Evolutionary conservation across 2,113 vertebrate species (phyloP), one percentile per base, ranked within the genome.

Genomic region (Ginglymostoma cirratum): DNA sequence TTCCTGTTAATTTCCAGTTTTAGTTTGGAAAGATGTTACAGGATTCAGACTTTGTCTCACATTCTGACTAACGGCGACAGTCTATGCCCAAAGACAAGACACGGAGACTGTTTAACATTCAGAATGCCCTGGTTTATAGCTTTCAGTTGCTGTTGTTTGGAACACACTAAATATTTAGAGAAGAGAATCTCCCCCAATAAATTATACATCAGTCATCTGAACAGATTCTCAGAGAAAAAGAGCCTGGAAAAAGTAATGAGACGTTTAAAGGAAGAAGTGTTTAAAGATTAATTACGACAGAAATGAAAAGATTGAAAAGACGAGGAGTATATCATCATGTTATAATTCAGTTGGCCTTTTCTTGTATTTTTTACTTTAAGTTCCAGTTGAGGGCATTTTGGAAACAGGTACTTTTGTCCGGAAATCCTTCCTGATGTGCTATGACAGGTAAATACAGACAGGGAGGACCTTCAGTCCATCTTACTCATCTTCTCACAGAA

Each of bases 1-100:
- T 93, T 93, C 89, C 89, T 93, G 89, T 34, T 67, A 67, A 93
- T 93, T 93, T 61, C 61, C 89, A 93, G 61, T 66, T 93, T 93
- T 93, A 92, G 65, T 93, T 83, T 83, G n/a, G 23, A n/a, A 92
- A 92, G 17, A n/a, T 66, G 89, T 66, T 61, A 66, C 61, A 67
- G 61, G 89, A 42, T 6, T 66, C 5, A 34, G 27, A n/a, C 34
- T 92, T 92, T 92, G 55, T 34, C 1, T 66, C 30, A 93, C 17
- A 3, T 93, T 93, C 34, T 8, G n/a, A 93, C 17, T 23, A 19
- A 66, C n/a, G 38, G 38, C 6, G 61, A 93, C 61, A 19, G n/a
- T 65, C 61, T 38, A 2, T 93, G 65, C 65, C 89, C 61, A 61
- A 67, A 65, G 21, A 19, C n/a, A 21, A 93, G 89, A n/a, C 38